phyloP scores from a whole-genome alignment of 2,113 vertebrate species.

The Urocynchramus pylzowi region DNA sequence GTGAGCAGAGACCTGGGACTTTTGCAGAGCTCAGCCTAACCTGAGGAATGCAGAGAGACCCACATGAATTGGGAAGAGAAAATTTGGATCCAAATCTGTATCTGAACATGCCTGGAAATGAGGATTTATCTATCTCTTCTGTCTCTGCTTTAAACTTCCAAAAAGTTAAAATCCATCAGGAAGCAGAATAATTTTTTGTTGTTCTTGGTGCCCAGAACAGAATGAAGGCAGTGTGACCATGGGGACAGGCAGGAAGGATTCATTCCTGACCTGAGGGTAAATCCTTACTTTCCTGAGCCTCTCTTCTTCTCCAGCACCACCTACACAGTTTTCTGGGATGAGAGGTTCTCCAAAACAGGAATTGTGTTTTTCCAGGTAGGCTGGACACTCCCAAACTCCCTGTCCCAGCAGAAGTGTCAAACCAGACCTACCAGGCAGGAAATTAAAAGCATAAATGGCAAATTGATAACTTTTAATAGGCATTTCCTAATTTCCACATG shows the following conservation, averaged over 20 bases:
- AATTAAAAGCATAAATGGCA: neutral
- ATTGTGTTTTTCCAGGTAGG: neutral
- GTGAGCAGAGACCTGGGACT: neutral
- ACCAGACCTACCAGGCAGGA: neutral
- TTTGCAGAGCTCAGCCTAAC: neutral
- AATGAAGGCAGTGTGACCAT: neutral
- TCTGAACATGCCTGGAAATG: neutral
- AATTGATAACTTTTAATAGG: neutral
- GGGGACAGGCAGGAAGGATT: neutral
- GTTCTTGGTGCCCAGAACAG: neutral
- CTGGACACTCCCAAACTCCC: neutral
- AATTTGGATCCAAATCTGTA: neutral
- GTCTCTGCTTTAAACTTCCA: neutral
- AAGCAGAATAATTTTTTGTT: neutral
- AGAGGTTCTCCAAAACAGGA: neutral
- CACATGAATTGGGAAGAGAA: neutral
- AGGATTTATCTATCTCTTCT: neutral
- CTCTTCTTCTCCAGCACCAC: neutral
- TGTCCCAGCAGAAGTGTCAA: neutral
- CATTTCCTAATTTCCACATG: neutral
- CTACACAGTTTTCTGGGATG: neutral
- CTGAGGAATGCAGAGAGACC: neutral
- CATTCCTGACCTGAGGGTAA: neutral
- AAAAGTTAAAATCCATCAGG: neutral
- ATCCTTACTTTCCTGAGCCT: neutral